Evolutionary conservation across 2,888 invertebrate species (phyloP).

Genomic region (Erannis defoliaria): DNA sequence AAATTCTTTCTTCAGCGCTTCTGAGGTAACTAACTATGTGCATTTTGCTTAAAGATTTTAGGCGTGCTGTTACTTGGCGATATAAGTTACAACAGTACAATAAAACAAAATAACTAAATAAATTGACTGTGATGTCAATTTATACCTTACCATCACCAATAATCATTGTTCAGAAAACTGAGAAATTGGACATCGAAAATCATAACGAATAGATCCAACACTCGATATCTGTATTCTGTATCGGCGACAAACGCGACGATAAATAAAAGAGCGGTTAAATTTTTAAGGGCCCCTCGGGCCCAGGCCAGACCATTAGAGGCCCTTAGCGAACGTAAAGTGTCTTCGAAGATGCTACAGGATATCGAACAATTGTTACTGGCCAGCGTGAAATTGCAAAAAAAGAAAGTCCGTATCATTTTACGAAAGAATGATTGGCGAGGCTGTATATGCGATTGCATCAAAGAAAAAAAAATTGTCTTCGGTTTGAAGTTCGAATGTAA

Average conservation of each 20-base stretch:
- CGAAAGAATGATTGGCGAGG: conserved; percentile 44
- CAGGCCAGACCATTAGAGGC: conserved; percentile 78
- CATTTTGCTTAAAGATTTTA: too few species aligned
- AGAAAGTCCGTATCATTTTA: conserved; percentile 52
- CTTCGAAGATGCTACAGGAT: conserved; percentile 70
- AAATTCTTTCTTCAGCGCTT: too few species aligned
- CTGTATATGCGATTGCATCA: conserved; percentile 27
- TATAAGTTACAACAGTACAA: too few species aligned
- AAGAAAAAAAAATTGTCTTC: conserved; percentile 17
- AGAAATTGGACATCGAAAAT: conserved; percentile 38
- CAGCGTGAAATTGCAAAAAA: conserved; percentile 72
- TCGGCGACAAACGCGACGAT: conserved; percentile 64
- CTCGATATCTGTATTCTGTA: conserved; percentile 41
- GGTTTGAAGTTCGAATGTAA: conserved; percentile 20
- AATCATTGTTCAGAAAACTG: conserved; percentile 8
- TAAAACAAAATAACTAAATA: not conserved
- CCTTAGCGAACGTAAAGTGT: conserved; percentile 71
- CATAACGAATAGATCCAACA: conserved; percentile 46
- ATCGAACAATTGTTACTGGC: conserved; percentile 73
- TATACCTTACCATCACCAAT: not conserved
- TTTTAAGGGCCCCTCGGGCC: conserved; percentile 73
- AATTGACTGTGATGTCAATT: not conserved
- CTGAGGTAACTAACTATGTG: too few species aligned
- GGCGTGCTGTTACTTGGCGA: too few species aligned
- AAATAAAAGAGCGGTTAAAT: conserved; percentile 83